Percentiles rank a stretch among this genome's conserved stretches.
phyloP scores from a whole-genome alignment of 1,140 invertebrate species.

The Bathynomus jamesi region DNA sequence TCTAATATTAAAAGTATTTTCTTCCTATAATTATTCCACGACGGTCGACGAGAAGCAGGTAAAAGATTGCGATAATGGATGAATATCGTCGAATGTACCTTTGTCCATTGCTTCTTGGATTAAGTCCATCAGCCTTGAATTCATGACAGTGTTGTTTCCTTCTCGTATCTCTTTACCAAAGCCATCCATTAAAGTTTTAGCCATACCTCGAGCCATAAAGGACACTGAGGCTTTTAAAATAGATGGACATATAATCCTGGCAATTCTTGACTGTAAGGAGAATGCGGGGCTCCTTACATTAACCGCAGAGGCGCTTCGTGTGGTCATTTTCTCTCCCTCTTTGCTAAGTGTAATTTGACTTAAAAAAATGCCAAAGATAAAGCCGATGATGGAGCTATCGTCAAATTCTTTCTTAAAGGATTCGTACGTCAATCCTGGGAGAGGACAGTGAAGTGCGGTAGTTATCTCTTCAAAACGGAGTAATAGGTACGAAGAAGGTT shows the following conservation, averaged over 20 bases:
- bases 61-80: too few species aligned
- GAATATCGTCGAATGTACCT: not conserved
- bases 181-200: not conserved
- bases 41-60: too few species aligned
- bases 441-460: not conserved
- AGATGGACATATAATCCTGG: not conserved
- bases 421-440: not conserved
- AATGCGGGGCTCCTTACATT: not conserved
- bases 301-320: not conserved
- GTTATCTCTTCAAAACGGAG: not conserved
- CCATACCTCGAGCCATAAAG: not conserved
- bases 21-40: too few species aligned
- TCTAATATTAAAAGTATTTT: too few species aligned
- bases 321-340: not conserved
- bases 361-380: not conserved
- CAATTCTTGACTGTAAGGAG: not conserved
- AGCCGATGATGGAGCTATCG: not conserved
- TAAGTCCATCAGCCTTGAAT: not conserved
- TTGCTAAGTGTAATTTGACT: not conserved
- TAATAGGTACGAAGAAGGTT: not conserved
- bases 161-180: not conserved
- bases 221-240: not conserved
- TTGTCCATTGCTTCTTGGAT: not conserved
- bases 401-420: not conserved
- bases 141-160: not conserved